Percentiles rank a stretch among this genome's conserved stretches.
phyloP scores from a whole-genome alignment of 2,888 invertebrate species.

The Aphodius granarius region DNA sequence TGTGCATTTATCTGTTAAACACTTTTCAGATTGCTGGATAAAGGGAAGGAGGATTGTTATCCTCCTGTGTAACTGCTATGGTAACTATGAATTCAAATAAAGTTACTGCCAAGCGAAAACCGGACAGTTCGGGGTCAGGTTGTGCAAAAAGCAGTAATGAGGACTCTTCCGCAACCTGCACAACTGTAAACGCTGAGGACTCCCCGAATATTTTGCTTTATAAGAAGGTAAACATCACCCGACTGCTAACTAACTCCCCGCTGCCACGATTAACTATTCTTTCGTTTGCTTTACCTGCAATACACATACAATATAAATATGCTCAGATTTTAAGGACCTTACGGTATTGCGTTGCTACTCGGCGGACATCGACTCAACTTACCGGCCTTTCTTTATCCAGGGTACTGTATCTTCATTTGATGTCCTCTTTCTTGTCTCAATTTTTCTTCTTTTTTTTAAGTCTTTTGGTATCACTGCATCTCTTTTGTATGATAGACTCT shows the following conservation, averaged over 20 bases:
- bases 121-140: conserved; percentile 55
- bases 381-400: background rate
- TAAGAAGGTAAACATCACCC: conserved; percentile 68
- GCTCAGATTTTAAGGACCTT: background rate
- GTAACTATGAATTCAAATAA: conserved; percentile 69
- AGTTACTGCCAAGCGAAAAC: conserved; percentile 62
- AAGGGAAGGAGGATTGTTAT: conserved; percentile 2
- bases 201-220: conserved; percentile 88
- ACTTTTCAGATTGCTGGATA: background rate
- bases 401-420: background rate
- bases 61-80: conserved; percentile 54
- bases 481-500: background rate
- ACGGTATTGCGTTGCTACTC: background rate
- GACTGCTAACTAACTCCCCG: background rate
- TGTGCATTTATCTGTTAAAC: background rate
- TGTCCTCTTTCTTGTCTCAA: background rate
- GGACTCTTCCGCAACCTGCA: conserved; percentile 42
- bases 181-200: conserved; percentile 60
- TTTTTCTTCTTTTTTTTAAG: background rate
- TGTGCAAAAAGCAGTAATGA: conserved; percentile 49
- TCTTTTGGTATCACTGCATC: background rate
- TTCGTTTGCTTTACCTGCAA: background rate
- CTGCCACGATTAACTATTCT: conserved; percentile 11
- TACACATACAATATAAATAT: background rate
- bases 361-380: background rate